A percentile compares a stretch with the other conserved stretches of the same genome.
Conservation (phyloP, 2,797 vertebrate genomes). For the Clarias pachynema region DNA sequence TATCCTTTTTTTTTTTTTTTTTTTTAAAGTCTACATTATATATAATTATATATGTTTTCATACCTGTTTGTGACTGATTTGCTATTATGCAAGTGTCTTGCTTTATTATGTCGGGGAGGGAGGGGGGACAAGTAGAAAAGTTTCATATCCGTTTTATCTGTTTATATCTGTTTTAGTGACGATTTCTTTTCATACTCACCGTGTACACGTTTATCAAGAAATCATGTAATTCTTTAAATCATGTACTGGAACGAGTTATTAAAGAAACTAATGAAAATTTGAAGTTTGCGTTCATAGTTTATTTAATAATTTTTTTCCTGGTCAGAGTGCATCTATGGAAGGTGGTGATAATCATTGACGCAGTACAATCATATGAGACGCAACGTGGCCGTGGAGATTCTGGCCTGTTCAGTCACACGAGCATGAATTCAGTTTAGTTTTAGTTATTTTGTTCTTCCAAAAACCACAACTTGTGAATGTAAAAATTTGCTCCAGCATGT, state of each 20-base stretch:
- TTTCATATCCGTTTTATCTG: conserved; percentile 61
- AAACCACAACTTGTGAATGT: too few species aligned
- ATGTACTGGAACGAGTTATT: conserved; percentile 78
- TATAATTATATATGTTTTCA: conserved; percentile 65
- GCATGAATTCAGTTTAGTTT: too few species aligned
- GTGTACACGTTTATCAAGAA: conserved; percentile 72
- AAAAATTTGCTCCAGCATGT: too few species aligned
- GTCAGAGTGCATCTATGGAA: neutral
- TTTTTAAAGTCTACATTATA: conserved; percentile 61
- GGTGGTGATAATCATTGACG: neutral
- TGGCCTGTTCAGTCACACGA: too few species aligned
- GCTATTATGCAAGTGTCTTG: conserved; percentile 71
- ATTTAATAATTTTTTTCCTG: neutral
- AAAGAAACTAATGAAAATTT: conserved; percentile 74
- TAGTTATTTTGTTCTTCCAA: too few species aligned
- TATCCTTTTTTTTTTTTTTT: conserved; percentile 52
- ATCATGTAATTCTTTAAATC: conserved; percentile 70
- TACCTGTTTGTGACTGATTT: conserved; percentile 71
- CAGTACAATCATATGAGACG: neutral
- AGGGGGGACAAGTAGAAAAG: conserved; percentile 57
- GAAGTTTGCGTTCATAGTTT: neutral
- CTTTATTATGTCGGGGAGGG: conserved; percentile 49
- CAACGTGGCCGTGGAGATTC: too few species aligned
- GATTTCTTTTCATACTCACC: conserved; percentile 68
- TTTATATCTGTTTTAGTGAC: conserved; percentile 61